Evolutionary conservation across 2,113 vertebrate species (phyloP).

Genomic region (Rhipidura dahli): DNA sequence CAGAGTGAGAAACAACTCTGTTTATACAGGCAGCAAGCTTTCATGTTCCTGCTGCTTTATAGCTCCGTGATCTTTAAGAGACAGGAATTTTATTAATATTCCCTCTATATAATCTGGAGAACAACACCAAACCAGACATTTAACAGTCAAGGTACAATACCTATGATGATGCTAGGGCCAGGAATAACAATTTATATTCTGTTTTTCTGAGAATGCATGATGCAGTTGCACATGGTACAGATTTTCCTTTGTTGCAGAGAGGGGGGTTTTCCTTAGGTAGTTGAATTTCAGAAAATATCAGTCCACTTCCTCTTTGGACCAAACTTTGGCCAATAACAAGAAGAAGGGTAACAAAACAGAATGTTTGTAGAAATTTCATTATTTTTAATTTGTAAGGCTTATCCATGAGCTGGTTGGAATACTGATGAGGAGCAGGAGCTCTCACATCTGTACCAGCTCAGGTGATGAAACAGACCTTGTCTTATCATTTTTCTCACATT

Average conservation of each 20-base stretch:
- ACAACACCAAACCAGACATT: background rate
- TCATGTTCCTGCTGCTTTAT: background rate
- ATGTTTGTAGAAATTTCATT: background rate
- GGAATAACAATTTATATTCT: background rate
- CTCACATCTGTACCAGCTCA: constrained; percentile 34
- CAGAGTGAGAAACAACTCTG: background rate
- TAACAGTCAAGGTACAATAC: background rate
- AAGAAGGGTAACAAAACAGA: background rate
- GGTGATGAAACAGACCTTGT: background rate
- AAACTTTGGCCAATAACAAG: background rate
- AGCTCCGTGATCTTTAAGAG: background rate
- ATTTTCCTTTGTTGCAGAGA: background rate
- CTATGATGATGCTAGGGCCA: background rate
- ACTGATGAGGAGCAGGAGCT: constrained; percentile 21
- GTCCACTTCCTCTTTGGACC: background rate
- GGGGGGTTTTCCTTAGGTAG: background rate
- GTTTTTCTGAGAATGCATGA: background rate
- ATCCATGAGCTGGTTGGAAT: background rate
- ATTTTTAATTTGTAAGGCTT: background rate
- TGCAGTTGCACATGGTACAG: rapidly evolving
- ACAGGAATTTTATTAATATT: background rate
- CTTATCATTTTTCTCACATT: constrained; percentile 12
- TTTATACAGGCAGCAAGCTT: background rate
- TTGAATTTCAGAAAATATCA: background rate
- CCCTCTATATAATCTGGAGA: background rate